Conservation (phyloP, 2,888 invertebrate species). For the Colostygia pectinataria region DNA sequence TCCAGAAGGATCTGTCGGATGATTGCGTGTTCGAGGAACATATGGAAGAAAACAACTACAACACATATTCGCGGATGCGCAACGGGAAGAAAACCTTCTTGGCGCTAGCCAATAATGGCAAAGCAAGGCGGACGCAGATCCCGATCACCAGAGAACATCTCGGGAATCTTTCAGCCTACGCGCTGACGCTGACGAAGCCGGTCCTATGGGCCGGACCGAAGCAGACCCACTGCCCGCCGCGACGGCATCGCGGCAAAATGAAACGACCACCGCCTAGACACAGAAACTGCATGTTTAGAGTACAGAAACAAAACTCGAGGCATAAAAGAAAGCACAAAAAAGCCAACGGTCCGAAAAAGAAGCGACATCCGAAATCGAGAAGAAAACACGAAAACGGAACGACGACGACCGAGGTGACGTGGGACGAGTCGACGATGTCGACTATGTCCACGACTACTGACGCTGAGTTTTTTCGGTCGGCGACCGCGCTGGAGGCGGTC, state of each 20-base stretch:
- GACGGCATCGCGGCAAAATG: constrained; percentile 71
- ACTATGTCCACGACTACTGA: constrained; percentile 78
- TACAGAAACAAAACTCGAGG: constrained; percentile 70
- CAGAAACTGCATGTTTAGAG: constrained; percentile 74
- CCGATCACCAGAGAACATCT: constrained; percentile 84
- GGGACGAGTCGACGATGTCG: constrained; percentile 79
- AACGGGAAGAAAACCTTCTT: constrained; percentile 87
- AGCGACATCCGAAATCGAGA: constrained; percentile 81
- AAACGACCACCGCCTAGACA: constrained; percentile 71
- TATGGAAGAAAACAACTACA: constrained; percentile 92
- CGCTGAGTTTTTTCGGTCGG: constrained; percentile 82
- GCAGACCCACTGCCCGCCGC: constrained; percentile 64
- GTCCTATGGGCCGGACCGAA: constrained; percentile 62
- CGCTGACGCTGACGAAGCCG: constrained; percentile 82
- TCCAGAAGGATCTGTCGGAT: constrained; percentile 92
- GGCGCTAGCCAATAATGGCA: constrained; percentile 89
- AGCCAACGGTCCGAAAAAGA: constrained; percentile 75
- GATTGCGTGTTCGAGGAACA: constrained; percentile 94
- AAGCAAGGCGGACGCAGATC: constrained; percentile 88
- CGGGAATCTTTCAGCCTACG: constrained; percentile 89
- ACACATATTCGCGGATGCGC: constrained; percentile 90
- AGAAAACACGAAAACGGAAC: constrained; percentile 76
- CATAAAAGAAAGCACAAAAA: constrained; percentile 79
- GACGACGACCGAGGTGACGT: constrained; percentile 72
- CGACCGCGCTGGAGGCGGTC: constrained; percentile 82